Evolutionary conservation across 2,797 vertebrate genomes (phyloP).

Genomic region (Clarias laeviceps): DNA sequence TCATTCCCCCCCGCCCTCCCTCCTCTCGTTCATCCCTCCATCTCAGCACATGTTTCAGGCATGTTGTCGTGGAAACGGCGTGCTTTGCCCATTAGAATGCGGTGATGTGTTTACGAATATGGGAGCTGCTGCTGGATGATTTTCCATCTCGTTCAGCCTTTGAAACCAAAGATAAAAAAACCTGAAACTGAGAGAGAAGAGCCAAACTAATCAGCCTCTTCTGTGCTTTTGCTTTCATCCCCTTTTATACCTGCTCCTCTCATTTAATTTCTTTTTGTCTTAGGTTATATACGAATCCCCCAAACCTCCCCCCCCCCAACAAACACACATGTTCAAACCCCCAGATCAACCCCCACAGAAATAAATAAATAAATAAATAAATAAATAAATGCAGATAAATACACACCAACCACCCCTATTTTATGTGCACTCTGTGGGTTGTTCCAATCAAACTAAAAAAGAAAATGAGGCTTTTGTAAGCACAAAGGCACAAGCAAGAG

Average conservation of each 20-base stretch:
- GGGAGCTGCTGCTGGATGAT: slow-evolving; percentile 66
- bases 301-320: slow-evolving; percentile 38
- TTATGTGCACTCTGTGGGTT: slow-evolving; percentile 8
- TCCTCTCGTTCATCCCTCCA: slow-evolving; percentile 50
- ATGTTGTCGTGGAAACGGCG: slow-evolving; percentile 79
- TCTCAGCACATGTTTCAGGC: slow-evolving; percentile 57
- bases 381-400: background rate
- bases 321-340: background rate
- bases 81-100: slow-evolving; percentile 72
- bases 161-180: slow-evolving; percentile 49
- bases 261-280: slow-evolving; percentile 70
- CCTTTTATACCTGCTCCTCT: slow-evolving; percentile 46
- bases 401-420: background rate
- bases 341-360: background rate
- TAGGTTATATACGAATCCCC: slow-evolving; percentile 56
- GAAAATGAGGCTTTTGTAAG: slow-evolving; percentile 27
- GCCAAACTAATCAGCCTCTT: slow-evolving; percentile 70
- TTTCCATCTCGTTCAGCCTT: slow-evolving; percentile 51
- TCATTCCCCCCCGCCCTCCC: slow-evolving; percentile 8
- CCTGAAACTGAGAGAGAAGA: slow-evolving; percentile 34
- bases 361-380: background rate
- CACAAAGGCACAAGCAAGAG: slow-evolving; percentile 11
- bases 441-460: slow-evolving; percentile 10
- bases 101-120: slow-evolving; percentile 71
- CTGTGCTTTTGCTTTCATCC: slow-evolving; percentile 54